Evolutionary conservation across 2,797 vertebrate genomes (phyloP).

Genomic region (Anguilla anguilla): DNA sequence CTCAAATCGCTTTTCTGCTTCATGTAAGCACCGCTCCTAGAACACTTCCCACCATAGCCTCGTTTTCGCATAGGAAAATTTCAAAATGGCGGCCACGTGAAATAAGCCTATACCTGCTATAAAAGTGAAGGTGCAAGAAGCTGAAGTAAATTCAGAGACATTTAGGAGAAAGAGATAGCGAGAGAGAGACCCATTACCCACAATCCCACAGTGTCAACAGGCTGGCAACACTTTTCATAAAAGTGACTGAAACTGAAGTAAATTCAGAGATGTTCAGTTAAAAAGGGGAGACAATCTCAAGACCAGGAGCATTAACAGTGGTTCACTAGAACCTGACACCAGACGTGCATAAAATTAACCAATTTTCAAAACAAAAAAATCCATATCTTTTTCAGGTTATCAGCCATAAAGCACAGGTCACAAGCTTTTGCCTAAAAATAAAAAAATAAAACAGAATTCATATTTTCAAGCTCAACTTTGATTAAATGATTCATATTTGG

Average conservation of each 20-base stretch:
- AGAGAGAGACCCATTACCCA: slow-evolving; percentile 10
- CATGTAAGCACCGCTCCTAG: no score
- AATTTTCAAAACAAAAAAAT: neutral
- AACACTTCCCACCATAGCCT: no score
- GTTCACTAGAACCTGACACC: neutral
- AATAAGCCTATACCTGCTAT: neutral
- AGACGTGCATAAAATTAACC: neutral
- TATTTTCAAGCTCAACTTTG: neutral
- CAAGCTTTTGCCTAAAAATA: neutral
- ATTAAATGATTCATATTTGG: neutral
- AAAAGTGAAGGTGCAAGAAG: neutral
- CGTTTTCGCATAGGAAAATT: no score
- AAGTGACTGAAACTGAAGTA: no score
- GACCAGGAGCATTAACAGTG: no score
- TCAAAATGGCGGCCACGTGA: no score
- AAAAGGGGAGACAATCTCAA: no score
- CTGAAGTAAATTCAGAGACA: neutral
- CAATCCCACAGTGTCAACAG: no score
- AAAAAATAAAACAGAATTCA: neutral
- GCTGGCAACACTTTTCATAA: no score
- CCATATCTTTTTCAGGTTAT: neutral
- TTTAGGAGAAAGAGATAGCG: neutral
- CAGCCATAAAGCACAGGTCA: neutral
- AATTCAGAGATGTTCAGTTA: no score
- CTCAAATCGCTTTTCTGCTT: no score